A percentile compares a stretch with the other conserved stretches of the same genome.
phyloP scores from a whole-genome alignment of 2,888 invertebrate genomes.

The Dasypogon diadema region DNA sequence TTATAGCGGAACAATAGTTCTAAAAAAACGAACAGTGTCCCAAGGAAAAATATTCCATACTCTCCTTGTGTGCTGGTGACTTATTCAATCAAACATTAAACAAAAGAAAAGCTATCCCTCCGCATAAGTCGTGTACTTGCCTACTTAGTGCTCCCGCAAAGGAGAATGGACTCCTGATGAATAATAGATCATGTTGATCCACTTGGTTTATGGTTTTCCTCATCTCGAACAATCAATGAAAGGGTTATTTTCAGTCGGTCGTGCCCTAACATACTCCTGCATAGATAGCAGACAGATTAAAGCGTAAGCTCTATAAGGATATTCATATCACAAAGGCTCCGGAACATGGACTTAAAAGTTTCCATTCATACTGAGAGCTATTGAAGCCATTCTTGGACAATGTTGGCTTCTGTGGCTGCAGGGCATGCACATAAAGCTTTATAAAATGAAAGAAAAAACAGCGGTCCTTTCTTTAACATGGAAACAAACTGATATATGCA shows the following conservation, averaged over 20 bases:
- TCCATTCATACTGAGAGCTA: constrained; percentile 19
- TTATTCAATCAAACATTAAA: too few species aligned
- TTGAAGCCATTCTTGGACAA: constrained; percentile 26
- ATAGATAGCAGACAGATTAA: constrained; percentile 13
- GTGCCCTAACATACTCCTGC: constrained; percentile 4
- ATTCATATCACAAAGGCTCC: constrained; percentile 37
- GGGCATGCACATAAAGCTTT: neutral
- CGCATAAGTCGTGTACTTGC: too few species aligned
- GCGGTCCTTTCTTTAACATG: neutral
- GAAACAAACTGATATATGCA: constrained; percentile 34
- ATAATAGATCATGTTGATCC: constrained; percentile 48
- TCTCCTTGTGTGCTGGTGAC: too few species aligned
- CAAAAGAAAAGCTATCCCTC: too few species aligned
- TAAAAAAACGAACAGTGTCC: too few species aligned
- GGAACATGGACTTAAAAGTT: constrained; percentile 20
- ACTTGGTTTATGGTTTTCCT: constrained; percentile 47
- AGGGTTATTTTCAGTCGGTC: constrained; percentile 22
- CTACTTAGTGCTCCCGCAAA: too few species aligned
- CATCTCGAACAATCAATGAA: constrained; percentile 37
- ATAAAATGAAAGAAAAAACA: constrained; percentile 7
- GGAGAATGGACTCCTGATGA: constrained; percentile 17
- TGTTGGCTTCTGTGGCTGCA: constrained; percentile 6
- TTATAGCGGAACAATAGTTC: too few species aligned
- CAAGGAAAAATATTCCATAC: too few species aligned
- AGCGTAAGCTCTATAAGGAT: constrained; percentile 33